phyloP scores from a whole-genome alignment of 2,113 vertebrate genomes.

The Dendrocopos noguchii region DNA sequence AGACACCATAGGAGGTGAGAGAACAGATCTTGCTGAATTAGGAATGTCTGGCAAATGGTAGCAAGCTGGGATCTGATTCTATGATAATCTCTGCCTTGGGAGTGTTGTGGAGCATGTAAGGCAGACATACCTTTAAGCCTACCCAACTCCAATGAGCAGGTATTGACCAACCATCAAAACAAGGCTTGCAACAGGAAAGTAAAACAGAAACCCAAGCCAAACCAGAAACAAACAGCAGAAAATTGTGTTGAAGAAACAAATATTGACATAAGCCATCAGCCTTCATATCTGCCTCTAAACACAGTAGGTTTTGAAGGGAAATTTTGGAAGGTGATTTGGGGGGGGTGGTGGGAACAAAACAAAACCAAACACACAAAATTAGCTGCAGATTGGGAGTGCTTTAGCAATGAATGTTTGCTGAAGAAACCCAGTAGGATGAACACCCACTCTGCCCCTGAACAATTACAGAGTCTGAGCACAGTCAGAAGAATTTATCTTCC shows the following conservation, averaged over 20 bases:
- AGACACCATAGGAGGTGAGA: background rate
- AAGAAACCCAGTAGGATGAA: background rate
- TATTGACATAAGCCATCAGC: background rate
- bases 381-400: background rate
- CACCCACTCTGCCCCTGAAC: background rate
- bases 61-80: background rate
- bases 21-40: background rate
- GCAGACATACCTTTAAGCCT: background rate
- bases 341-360: background rate
- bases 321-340: accelerated
- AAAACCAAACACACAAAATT: background rate
- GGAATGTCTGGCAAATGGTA: background rate
- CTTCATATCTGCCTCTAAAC: background rate
- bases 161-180: background rate
- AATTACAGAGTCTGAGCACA: background rate
- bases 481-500: background rate
- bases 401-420: background rate
- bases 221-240: background rate
- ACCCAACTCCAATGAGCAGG: background rate
- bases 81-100: background rate
- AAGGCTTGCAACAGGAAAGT: background rate
- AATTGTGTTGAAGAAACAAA: background rate
- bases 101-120: background rate
- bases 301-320: background rate
- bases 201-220: background rate